These are phyloP conservation scores for Drosophila hydei DNA, from an alignment of 1,140 invertebrate genomes.

Conservation along the genomic window DNA sequence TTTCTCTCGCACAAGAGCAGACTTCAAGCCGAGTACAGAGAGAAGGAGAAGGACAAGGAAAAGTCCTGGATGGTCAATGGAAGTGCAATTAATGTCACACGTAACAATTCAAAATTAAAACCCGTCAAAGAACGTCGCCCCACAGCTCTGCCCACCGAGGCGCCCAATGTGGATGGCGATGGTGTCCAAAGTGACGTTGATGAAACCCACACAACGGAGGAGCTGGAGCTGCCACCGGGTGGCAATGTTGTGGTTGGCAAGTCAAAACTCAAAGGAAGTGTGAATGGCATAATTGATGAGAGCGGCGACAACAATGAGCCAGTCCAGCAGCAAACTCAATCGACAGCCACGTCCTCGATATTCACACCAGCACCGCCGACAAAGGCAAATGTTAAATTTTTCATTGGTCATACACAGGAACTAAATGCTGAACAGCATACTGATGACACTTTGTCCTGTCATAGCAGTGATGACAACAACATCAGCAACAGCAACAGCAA, in stretches of 20 bases:
- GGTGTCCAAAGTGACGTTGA: background rate
- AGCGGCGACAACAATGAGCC: constrained; percentile 46
- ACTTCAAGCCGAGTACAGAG: constrained; percentile 39
- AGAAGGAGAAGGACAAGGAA: constrained; percentile 5
- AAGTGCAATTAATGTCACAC: constrained; percentile 74
- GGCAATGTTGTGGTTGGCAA: constrained; percentile 44
- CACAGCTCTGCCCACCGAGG: constrained; percentile 72
- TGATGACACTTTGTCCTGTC: constrained; percentile 71
- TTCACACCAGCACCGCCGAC: constrained; percentile 33
- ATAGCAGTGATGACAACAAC: constrained; percentile 68
- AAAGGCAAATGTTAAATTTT: constrained; percentile 74
- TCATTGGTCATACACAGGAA: constrained; percentile 79
- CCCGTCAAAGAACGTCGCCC: constrained; percentile 79
- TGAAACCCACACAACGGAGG: background rate
- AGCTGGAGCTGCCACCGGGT: constrained; percentile 11
- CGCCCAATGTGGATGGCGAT: constrained; percentile 52
- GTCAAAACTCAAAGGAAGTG: constrained; percentile 71
- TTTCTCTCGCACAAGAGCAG: constrained; percentile 49
- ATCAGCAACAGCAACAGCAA: constrained; percentile 62
- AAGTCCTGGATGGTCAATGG: constrained; percentile 44
- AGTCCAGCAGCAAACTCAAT: constrained; percentile 16
- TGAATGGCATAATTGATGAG: constrained; percentile 79
- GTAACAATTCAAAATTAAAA: constrained; percentile 73
- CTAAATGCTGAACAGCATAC: constrained; percentile 49
- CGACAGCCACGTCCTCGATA: constrained; percentile 23